Percentiles rank a stretch among this genome's conserved stretches.
Evolutionary conservation across 2,888 invertebrate genomes (phyloP).

Genomic region (Xestia xanthographa): DNA sequence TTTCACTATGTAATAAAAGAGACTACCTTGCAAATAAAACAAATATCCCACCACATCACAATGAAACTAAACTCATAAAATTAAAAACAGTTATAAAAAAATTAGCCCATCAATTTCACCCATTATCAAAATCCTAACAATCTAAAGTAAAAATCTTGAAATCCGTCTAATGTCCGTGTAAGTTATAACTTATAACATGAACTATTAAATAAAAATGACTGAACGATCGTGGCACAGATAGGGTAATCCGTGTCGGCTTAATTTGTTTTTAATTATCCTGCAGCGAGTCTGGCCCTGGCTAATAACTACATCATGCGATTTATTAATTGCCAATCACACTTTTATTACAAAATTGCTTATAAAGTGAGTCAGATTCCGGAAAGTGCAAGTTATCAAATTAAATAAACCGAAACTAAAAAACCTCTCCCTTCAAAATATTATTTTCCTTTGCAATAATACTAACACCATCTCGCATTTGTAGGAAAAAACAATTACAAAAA

Average conservation of each 20-base stretch:
- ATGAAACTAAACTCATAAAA: not conserved
- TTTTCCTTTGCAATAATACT: not conserved
- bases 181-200: conserved; percentile 66
- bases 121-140: conserved; percentile 54
- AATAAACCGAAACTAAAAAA: not conserved
- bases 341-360: not conserved
- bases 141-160: conserved; percentile 69
- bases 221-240: conserved; percentile 83
- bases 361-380: not conserved
- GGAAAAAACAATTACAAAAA: conserved; percentile 38
- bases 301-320: conserved; percentile 89
- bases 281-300: conserved; percentile 85
- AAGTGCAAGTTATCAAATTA: not conserved
- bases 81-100: not conserved
- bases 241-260: conserved; percentile 88
- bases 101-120: conserved; percentile 37
- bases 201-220: conserved; percentile 85
- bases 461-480: not conserved
- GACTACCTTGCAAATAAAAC: not conserved
- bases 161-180: conserved; percentile 74
- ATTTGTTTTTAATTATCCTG: conserved; percentile 90
- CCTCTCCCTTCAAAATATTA: not conserved
- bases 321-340: conserved; percentile 74
- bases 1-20: not conserved
- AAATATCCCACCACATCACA: not conserved